phyloP scores from a whole-genome alignment of 2,888 invertebrate genomes.

The Lasiommata megera region DNA sequence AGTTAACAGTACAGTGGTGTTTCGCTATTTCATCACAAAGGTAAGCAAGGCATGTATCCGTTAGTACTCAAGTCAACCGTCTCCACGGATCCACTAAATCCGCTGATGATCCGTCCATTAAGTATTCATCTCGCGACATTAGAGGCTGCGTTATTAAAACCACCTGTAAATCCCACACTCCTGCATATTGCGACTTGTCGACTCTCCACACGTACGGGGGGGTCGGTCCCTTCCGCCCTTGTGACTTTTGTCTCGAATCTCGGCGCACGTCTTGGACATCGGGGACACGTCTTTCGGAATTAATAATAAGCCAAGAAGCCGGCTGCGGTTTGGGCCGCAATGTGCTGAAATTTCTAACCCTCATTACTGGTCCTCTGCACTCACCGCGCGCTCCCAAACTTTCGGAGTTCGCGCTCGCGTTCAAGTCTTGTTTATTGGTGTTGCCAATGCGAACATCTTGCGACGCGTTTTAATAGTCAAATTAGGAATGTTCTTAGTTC shows the following conservation, averaged over 20 bases:
- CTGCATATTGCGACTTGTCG: constrained; percentile 53
- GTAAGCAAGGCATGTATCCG: constrained; percentile 15
- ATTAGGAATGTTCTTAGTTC: constrained; percentile 69
- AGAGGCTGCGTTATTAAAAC: constrained; percentile 79
- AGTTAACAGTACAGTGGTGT: neutral
- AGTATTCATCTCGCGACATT: constrained; percentile 80
- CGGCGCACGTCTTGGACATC: constrained; percentile 82
- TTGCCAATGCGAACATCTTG: constrained; percentile 71
- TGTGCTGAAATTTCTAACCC: constrained; percentile 80
- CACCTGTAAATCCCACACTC: constrained; percentile 77
- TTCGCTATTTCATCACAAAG: neutral
- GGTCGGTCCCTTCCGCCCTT: constrained; percentile 66
- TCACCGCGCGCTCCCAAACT: constrained; percentile 72
- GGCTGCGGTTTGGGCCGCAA: constrained; percentile 77
- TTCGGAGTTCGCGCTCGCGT: constrained; percentile 70
- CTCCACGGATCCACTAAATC: constrained; percentile 46
- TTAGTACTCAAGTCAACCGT: constrained; percentile 41
- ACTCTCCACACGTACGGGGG: constrained; percentile 66
- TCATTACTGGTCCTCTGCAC: constrained; percentile 78
- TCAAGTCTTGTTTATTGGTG: constrained; percentile 74
- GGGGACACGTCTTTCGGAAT: constrained; percentile 82
- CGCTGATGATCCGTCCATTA: constrained; percentile 73
- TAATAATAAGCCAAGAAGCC: constrained; percentile 81
- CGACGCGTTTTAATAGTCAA: constrained; percentile 71
- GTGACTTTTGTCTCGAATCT: constrained; percentile 81